phyloP scores from a whole-genome alignment of 2,113 vertebrate species.

The Pituophis catenifer region DNA sequence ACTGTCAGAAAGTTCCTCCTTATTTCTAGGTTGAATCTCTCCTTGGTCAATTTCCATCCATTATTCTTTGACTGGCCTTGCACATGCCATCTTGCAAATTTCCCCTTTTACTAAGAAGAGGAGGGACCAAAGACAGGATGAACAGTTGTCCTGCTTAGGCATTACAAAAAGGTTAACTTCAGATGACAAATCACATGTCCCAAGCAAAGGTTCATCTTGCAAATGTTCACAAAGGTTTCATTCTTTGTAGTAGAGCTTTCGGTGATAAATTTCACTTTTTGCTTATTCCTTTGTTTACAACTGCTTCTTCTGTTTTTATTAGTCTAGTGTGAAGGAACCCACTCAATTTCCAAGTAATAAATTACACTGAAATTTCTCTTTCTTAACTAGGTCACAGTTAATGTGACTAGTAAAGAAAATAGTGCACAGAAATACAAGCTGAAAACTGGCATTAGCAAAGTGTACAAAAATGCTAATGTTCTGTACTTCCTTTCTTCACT shows the following conservation, averaged over 20 bases:
- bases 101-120: not conserved
- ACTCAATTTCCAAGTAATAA: not conserved
- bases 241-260: not conserved
- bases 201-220: not conserved
- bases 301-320: not conserved
- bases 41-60: too few relatives aligned
- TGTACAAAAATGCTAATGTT: constrained; percentile 37
- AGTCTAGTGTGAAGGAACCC: not conserved
- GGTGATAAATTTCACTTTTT: not conserved
- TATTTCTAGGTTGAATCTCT: too few relatives aligned
- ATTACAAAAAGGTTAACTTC: not conserved
- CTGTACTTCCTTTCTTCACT: constrained; percentile 1
- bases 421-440: constrained; percentile 31
- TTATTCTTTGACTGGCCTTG: too few relatives aligned
- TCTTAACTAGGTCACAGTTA: not conserved
- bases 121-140: not conserved
- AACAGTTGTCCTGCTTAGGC: not conserved
- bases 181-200: not conserved
- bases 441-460: not conserved
- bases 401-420: constrained; percentile 24
- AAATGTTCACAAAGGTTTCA: not conserved
- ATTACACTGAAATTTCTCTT: not conserved
- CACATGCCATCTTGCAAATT: not conserved
- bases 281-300: not conserved
- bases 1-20: too few relatives aligned